Conservation (phyloP, 2,113 vertebrate species). For the Balaeniceps rex region DNA sequence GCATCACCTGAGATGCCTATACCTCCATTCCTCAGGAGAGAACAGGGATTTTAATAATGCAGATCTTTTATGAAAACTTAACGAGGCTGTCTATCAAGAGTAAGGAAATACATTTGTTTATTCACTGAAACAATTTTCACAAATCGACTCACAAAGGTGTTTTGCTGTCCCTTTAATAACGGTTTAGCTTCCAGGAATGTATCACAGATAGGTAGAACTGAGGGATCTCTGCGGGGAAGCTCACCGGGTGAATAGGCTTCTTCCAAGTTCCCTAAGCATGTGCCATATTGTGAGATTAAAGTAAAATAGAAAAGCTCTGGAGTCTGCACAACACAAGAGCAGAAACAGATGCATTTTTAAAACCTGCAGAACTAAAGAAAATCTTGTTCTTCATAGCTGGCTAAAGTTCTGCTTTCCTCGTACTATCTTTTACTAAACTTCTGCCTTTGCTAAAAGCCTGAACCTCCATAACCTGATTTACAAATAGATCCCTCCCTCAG, state of each 20-base stretch:
- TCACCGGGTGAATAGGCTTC: neutral
- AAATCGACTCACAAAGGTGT: neutral
- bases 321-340: neutral
- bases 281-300: neutral
- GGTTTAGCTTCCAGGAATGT: neutral
- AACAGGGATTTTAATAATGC: slow-evolving; percentile 58
- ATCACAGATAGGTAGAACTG: neutral
- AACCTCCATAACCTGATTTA: neutral
- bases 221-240: neutral
- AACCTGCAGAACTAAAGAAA: neutral
- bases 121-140: neutral
- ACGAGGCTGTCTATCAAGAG: slow-evolving; percentile 41
- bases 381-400: neutral
- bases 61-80: slow-evolving; percentile 58
- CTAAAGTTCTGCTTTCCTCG: neutral
- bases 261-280: neutral
- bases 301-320: neutral
- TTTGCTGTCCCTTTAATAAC: neutral
- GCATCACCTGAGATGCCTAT: neutral
- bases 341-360: neutral
- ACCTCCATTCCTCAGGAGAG: neutral
- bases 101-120: slow-evolving; percentile 34
- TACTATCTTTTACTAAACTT: neutral
- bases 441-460: neutral
- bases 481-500: neutral